Conservation (phyloP, 2,888 invertebrate species). For the Fabriciana adippe region DNA sequence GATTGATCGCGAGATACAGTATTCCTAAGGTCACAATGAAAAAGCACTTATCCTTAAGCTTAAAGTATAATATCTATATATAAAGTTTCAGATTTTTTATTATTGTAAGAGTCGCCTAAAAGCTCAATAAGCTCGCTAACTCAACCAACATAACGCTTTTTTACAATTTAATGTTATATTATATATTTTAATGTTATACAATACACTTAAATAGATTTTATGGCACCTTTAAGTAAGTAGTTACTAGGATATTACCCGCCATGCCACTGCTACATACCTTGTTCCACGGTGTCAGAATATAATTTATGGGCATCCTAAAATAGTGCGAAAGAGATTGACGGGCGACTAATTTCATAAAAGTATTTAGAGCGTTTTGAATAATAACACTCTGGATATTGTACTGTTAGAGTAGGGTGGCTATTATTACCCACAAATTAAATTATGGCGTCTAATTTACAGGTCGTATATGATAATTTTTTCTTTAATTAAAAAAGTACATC, state of each 20-base stretch:
- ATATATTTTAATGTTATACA: too few species aligned
- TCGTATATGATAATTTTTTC: too few species aligned
- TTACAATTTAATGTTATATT: too few species aligned
- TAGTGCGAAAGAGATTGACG: conserved; percentile 61
- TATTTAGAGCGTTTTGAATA: conserved; percentile 62
- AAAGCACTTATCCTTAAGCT: too few species aligned
- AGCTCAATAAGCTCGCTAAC: too few species aligned
- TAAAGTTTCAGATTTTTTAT: too few species aligned
- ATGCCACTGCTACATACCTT: conserved; percentile 7
- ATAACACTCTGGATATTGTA: conserved; percentile 50
- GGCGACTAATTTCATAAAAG: conserved; percentile 65
- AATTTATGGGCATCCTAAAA: conserved; percentile 65
- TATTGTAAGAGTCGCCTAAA: too few species aligned
- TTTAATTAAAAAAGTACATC: too few species aligned
- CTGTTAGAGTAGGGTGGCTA: not conserved
- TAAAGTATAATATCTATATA: too few species aligned
- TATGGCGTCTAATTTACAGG: too few species aligned
- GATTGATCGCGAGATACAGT: too few species aligned
- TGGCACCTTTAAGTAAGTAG: not conserved
- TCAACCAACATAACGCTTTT: conserved; percentile 2
- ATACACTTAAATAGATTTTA: not conserved
- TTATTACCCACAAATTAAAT: not conserved
- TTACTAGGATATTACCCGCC: conserved; percentile 4
- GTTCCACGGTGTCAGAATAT: conserved; percentile 61
- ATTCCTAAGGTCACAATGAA: too few species aligned